Evolutionary conservation across 2,888 invertebrate genomes (phyloP).

Genomic region (Drosophila eohydei): DNA sequence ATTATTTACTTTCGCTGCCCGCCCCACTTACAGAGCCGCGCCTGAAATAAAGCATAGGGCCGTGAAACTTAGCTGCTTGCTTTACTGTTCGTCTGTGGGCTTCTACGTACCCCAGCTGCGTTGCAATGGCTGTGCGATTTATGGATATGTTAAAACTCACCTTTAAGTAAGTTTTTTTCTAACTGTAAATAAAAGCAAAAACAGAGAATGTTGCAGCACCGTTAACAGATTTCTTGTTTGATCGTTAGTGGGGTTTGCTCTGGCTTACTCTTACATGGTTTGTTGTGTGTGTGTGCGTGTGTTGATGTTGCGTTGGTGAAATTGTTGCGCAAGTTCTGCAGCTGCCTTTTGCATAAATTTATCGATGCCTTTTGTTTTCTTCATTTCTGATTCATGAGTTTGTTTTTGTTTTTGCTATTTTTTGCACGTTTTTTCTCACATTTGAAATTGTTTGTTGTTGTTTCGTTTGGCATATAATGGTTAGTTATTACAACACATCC

Average conservation of each 20-base stretch:
- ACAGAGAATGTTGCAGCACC: constrained; percentile 30
- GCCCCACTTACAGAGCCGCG: constrained; percentile 12
- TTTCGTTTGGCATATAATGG: constrained; percentile 40
- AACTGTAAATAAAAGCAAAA: constrained; percentile 19
- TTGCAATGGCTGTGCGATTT: constrained; percentile 69
- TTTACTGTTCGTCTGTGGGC: constrained; percentile 10
- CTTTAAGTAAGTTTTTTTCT: constrained; percentile 77
- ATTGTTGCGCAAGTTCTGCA: constrained; percentile 69
- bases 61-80: constrained; percentile 25
- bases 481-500: constrained; percentile 11
- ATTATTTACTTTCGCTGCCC: constrained; percentile 41
- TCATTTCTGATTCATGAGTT: constrained; percentile 31
- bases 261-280: constrained; percentile 26
- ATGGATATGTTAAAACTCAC: constrained; percentile 80
- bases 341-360: constrained; percentile 57
- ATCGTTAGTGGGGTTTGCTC: constrained; percentile 26
- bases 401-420: constrained; percentile 40
- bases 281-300: constrained; percentile 5
- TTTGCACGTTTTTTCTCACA: constrained; percentile 55
- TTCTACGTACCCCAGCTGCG: constrained; percentile 2
- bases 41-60: constrained; percentile 24
- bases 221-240: constrained; percentile 42
- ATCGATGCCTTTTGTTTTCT: constrained; percentile 39
- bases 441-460: constrained; percentile 32
- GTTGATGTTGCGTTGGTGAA: constrained; percentile 58